Percentiles rank a stretch among this genome's conserved stretches.
phyloP scores from a whole-genome alignment of 2,888 invertebrate genomes.

The Seira ritae region DNA sequence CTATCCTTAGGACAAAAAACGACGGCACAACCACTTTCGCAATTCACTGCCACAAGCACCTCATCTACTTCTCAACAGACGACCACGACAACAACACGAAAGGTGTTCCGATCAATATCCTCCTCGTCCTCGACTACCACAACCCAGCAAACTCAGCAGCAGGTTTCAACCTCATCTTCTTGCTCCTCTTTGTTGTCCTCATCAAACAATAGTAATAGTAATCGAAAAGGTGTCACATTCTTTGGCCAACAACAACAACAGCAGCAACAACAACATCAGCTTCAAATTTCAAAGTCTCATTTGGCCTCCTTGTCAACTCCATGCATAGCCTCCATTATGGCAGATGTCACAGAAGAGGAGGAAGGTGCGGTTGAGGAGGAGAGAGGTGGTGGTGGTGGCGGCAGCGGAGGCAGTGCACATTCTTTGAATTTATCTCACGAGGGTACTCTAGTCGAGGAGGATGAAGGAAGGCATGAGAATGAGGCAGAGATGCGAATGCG shows the following conservation, averaged over 20 bases:
- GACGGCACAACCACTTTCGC: not conserved
- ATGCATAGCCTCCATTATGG: slow-evolving; percentile 59
- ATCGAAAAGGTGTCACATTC: slow-evolving; percentile 45
- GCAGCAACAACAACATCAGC: not conserved
- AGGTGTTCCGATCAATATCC: slow-evolving; percentile 53
- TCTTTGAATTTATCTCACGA: no score
- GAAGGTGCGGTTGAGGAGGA: slow-evolving; percentile 67
- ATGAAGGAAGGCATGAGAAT: not conserved
- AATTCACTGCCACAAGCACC: slow-evolving; percentile 27
- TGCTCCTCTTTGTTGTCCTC: slow-evolving; percentile 36
- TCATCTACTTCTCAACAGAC: slow-evolving; percentile 38
- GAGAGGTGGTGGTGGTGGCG: slow-evolving; percentile 9
- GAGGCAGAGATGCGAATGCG: slow-evolving; percentile 53
- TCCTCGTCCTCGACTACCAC: slow-evolving; percentile 32
- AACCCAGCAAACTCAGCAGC: slow-evolving; percentile 33
- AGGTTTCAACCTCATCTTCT: slow-evolving; percentile 41
- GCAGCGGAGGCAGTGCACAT: not conserved
- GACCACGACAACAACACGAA: slow-evolving; percentile 40
- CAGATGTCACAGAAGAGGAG: slow-evolving; percentile 66
- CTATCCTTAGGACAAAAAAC: slow-evolving; percentile 33
- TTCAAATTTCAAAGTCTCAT: slow-evolving; percentile 20
- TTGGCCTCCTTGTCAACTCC: slow-evolving; percentile 51
- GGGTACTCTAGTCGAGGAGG: not conserved
- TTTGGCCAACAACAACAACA: slow-evolving; percentile 38
- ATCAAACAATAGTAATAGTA: not conserved